Conservation (phyloP, 2,113 vertebrate species). For the Amia ocellicauda region DNA sequence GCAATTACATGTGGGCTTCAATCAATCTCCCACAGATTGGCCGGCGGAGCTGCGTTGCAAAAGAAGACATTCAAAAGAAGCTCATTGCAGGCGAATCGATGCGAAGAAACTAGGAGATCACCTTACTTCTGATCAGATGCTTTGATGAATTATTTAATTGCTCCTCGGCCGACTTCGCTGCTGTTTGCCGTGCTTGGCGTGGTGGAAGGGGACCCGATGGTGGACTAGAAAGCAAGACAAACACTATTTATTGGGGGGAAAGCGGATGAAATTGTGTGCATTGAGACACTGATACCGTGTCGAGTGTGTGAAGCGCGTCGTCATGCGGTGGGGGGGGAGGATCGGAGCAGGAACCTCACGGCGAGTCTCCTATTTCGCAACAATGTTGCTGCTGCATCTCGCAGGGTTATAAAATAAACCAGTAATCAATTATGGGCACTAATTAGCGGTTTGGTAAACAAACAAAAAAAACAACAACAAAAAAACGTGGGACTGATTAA, state of each 20-base stretch:
- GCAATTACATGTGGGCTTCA: constrained; percentile 23
- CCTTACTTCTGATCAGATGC: constrained; percentile 29
- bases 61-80: constrained; percentile 48
- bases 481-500: not conserved
- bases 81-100: constrained; percentile 65
- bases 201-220: constrained; percentile 57
- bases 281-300: constrained; percentile 14
- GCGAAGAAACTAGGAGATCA: not conserved
- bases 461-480: constrained; percentile 8
- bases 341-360: constrained; percentile 48
- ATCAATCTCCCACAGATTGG: constrained; percentile 31
- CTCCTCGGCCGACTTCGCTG: constrained; percentile 31
- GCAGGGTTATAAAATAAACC: constrained; percentile 34
- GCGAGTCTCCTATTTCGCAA: constrained; percentile 32
- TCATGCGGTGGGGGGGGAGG: constrained; percentile 70
- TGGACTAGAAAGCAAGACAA: constrained; percentile 50
- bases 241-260: not conserved
- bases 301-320: constrained; percentile 38
- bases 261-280: constrained; percentile 3
- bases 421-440: constrained; percentile 25
- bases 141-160: constrained; percentile 55
- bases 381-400: constrained; percentile 30
- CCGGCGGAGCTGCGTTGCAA: constrained; percentile 29
- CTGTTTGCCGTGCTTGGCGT: constrained; percentile 40
- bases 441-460: constrained; percentile 8